Conservation (phyloP, 2,113 vertebrate genomes). For the Stigmatopora argus region DNA sequence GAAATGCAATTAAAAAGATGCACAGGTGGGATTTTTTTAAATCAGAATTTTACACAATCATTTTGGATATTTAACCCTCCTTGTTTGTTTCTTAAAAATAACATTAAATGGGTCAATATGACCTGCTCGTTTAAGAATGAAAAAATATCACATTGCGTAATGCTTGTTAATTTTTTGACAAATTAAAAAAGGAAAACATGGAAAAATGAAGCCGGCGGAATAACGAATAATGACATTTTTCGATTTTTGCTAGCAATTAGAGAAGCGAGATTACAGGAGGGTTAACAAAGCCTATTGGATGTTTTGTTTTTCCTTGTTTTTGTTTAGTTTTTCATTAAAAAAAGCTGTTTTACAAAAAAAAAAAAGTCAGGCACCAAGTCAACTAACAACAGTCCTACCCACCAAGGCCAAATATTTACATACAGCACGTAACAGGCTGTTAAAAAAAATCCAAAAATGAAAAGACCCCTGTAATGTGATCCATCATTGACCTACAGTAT, state of each 20-base stretch:
- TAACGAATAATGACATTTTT: too few relatives aligned
- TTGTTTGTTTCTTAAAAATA: too few relatives aligned
- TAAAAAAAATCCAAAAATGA: constrained; percentile 19
- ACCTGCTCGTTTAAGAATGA: too few relatives aligned
- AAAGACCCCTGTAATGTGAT: constrained; percentile 13
- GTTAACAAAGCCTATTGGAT: constrained; percentile 22
- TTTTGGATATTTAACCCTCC: constrained; percentile 41
- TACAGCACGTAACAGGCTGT: constrained; percentile 17
- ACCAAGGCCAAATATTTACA: constrained; percentile 60
- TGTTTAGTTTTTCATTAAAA: constrained; percentile 7
- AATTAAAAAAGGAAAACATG: too few relatives aligned
- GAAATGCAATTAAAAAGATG: too few relatives aligned
- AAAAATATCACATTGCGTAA: too few relatives aligned
- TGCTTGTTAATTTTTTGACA: too few relatives aligned
- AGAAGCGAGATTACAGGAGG: too few relatives aligned
- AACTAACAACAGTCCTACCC: constrained; percentile 49
- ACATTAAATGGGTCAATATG: too few relatives aligned
- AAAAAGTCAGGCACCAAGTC: constrained; percentile 54
- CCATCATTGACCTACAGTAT: constrained; percentile 61
- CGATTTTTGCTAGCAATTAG: too few relatives aligned
- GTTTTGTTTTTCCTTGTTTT: constrained; percentile 16
- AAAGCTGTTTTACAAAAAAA: constrained; percentile 47
- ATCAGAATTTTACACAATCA: constrained; percentile 11
- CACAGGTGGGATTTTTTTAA: constrained; percentile 12
- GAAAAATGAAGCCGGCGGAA: too few relatives aligned